Evolutionary conservation across 2,888 invertebrate species (phyloP).

Genomic region (Cenopis cana): DNA sequence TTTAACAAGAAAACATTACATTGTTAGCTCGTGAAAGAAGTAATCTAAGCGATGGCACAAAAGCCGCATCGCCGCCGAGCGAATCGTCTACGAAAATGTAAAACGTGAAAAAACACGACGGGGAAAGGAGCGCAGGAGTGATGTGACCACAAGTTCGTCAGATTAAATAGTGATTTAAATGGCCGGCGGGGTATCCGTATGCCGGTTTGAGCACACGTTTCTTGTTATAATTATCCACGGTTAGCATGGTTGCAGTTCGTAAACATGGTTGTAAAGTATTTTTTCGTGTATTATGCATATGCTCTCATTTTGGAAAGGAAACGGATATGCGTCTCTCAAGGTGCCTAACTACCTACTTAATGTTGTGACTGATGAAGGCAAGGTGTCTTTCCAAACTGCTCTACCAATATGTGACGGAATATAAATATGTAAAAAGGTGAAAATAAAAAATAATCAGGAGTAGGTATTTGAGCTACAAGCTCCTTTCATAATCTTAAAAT

Average conservation of each 20-base stretch:
- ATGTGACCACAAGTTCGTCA: constrained; percentile 8
- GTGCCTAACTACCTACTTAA: too few species aligned
- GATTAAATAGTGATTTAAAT: neutral
- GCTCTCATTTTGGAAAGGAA: too few species aligned
- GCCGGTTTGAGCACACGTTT: neutral
- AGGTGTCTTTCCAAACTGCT: too few species aligned
- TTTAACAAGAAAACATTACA: constrained; percentile 46
- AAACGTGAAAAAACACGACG: constrained; percentile 59
- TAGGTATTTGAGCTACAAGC: neutral
- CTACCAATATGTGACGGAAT: too few species aligned
- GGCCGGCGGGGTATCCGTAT: neutral
- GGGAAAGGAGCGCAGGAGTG: constrained; percentile 53
- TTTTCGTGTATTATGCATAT: too few species aligned
- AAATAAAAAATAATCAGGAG: too few species aligned
- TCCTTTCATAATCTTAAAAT: neutral
- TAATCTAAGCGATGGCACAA: constrained; percentile 48
- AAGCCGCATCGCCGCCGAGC: constrained; percentile 45
- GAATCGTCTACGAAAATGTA: constrained; percentile 53
- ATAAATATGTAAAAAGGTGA: too few species aligned
- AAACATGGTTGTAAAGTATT: too few species aligned
- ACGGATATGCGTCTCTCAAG: too few species aligned
- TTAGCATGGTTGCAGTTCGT: too few species aligned
- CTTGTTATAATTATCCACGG: too few species aligned
- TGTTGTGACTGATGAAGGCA: too few species aligned
- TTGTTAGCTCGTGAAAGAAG: constrained; percentile 43